These are phyloP conservation scores for Pangasianodon hypophthalmus DNA, from an alignment of 2,113 vertebrate genomes.

Conservation along the genomic window DNA sequence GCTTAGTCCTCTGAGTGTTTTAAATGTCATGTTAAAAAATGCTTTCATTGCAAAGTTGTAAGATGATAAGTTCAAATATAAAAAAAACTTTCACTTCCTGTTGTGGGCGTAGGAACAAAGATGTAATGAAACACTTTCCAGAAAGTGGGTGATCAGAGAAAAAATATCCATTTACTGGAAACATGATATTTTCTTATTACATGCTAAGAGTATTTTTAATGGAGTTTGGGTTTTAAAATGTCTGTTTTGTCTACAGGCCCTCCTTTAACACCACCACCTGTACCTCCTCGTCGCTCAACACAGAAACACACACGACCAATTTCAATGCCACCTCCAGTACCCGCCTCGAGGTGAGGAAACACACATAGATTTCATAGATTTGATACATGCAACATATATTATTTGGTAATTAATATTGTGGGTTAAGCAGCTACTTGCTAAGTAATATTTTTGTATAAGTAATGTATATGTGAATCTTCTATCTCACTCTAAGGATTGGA, in stretches of 20 bases:
- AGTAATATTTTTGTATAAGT: not conserved
- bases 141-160: conserved; percentile 23
- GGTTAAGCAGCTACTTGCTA: not conserved
- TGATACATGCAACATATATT: not conserved
- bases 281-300: conserved; percentile 63
- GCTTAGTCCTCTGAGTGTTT: not conserved
- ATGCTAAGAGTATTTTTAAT: not conserved
- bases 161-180: not conserved
- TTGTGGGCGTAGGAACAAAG: conserved; percentile 43
- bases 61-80: conserved; percentile 2
- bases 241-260: conserved; percentile 36
- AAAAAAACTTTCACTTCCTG: conserved; percentile 32
- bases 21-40: conserved; percentile 31
- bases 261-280: conserved; percentile 60
- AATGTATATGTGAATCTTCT: not conserved
- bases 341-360: conserved; percentile 54
- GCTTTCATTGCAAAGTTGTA: not conserved
- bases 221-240: not conserved
- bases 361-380: not conserved
- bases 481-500: conserved; percentile 43
- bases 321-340: conserved; percentile 52
- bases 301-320: conserved; percentile 49
- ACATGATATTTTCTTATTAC: not conserved
- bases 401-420: not conserved
- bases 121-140: conserved; percentile 23